Evolutionary conservation across 1,140 invertebrate species (phyloP), one percentile per base, ranked within the genome.

Genomic region (Sinonovacula constricta): DNA sequence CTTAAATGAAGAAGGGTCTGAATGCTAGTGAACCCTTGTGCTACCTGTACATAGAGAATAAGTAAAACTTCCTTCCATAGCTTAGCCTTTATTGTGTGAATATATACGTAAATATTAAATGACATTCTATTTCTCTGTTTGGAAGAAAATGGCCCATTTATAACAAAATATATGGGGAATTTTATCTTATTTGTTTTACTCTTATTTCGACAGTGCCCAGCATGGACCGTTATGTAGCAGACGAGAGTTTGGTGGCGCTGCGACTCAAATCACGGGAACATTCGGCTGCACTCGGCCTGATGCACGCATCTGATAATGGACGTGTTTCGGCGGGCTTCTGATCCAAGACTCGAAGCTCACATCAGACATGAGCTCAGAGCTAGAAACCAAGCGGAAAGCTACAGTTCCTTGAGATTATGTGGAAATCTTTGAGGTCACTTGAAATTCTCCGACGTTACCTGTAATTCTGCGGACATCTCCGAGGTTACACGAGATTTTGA

Each of bases 211-310:
- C 66, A 85, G 83, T 83, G 22, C 49, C 80, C 33, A 51, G 39
- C 62, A 77, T 79, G 62, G 85, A 86, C 31, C 78, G 84, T 31
- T 85, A 81, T 31, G 71, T 81, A 15, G 65, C 83, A 45, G 87
- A 88, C 57, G 87, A 88, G 30, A 85, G 84, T 74, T 74, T 88
- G 2, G 82, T 82, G 3, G 81, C 84, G n/a, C 74, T 88, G 10
- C 63, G 87, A 3, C 76, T 88, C 63, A 85, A 85, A 26, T 88
- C 87, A 62, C 83, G 87, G 59, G 87, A 88, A 80, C 86, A 87
- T 71, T 82, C 87, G 1, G 86, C 81, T 12, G 86, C 86, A 69
- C 67, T 88, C 28, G 83, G 85, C 31, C 62, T 87, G 30, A 81
- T 88, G 67, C 80, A 85, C 57, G 34, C 74, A 12, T 76, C 67